Base-by-base conservation (phyloP, 2,797 vertebrate species). In the Paedocypris micromegethes region DNA sequence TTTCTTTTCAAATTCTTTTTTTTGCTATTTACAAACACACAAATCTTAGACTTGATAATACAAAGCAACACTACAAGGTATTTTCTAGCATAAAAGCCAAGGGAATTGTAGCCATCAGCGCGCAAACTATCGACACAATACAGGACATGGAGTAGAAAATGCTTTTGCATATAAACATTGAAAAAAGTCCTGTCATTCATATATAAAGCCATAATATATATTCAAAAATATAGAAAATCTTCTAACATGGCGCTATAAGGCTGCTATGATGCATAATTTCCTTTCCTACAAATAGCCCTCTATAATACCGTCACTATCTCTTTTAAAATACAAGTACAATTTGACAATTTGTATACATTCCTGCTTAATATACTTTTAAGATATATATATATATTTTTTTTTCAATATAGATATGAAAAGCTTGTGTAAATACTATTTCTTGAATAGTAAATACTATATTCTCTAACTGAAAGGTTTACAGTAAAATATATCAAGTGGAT, bases 301-400 rank as follows among this genome's bases (percentile, higher is more conserved):
- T 91, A 92, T 86, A 88, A 91, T 90, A 91, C 92, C 91, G 91
- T 91, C 90, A 89, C 92, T 92, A 92, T 92, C 91, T 92, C 89
- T 93, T 90, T 90, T 90, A 93, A 93, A 93, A 93, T 93, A 93
- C 92, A 93, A 92, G 74, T 95, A 93, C 88, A 93, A 91, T 92
- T 90, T 92, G 89, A 90, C 91, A 93, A 91, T 92, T 93, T 91
- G 94, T 92, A 93, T 91, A 93, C 90, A 93, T 92, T 94, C 90
- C 91, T 93, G 91, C 89, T 92, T 93, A 91, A 93, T 92, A 93
- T 88, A 91, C 90, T 91, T 77, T 75, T 73, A 65, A 73, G 75
- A 70, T 63, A 74, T 70, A 75, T 61, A 75, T 76, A 67, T 76
- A 73, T 78, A n/a, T n/a, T n/a, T n/a, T 70, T 78, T 75, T 76